A percentile compares a stretch with the other conserved stretches of the same genome.
Evolutionary conservation across 2,113 vertebrate species (phyloP).

Genomic region (Sialia sialis): DNA sequence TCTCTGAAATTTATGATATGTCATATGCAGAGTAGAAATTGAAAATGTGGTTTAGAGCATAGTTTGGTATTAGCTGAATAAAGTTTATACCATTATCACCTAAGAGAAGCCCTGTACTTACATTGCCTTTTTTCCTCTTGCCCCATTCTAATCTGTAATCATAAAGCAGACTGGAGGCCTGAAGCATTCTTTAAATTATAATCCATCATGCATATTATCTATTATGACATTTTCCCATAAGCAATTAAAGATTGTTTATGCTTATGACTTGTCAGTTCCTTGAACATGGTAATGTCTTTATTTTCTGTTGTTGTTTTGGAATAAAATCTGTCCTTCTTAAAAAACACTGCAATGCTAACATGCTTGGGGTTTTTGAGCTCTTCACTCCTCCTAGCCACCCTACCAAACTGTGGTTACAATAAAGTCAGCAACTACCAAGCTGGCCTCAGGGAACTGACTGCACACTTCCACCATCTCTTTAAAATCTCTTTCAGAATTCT

Average conservation of each 20-base stretch:
- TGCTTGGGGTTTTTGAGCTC: accelerated
- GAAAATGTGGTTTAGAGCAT: neutral
- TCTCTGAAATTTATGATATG: neutral
- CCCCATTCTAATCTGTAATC: neutral
- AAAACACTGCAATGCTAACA: neutral
- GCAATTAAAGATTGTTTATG: conserved; percentile 21
- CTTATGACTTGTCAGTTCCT: neutral
- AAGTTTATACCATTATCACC: neutral
- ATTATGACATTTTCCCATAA: neutral
- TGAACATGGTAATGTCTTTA: neutral
- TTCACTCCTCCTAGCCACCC: neutral
- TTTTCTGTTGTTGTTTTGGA: neutral
- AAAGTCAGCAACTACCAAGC: neutral
- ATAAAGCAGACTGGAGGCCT: neutral
- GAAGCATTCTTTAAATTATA: neutral
- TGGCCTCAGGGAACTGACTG: neutral
- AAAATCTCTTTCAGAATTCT: neutral
- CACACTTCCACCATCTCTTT: neutral
- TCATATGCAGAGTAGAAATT: neutral
- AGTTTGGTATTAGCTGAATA: neutral
- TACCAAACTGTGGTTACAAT: neutral
- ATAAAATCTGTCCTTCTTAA: neutral
- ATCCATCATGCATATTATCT: neutral
- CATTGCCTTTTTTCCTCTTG: neutral
- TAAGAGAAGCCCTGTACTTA: neutral